These are phyloP conservation scores for Drosophila nasuta DNA, from an alignment of 1,140 invertebrate genomes.

Conservation along the genomic window DNA sequence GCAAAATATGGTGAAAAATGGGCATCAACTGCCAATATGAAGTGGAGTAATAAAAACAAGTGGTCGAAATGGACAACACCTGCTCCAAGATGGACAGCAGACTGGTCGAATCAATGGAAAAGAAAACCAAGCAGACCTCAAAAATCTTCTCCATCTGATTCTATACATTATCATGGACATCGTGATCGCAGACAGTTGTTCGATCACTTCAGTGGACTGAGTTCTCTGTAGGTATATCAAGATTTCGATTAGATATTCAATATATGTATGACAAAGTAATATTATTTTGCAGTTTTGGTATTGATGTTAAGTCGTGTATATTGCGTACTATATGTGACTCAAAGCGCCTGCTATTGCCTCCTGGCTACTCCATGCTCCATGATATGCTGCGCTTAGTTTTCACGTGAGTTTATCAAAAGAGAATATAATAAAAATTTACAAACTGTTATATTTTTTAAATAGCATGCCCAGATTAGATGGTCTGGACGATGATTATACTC, in stretches of 20 bases:
- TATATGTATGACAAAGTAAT: too few relatives aligned
- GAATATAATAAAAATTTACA: neutral
- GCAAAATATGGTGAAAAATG: conserved; percentile 46
- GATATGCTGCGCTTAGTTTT: conserved; percentile 74
- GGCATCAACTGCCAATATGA: conserved; percentile 15
- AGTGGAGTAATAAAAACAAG: conserved; percentile 12
- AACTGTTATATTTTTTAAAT: neutral
- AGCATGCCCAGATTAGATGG: conserved; percentile 73
- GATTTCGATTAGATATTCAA: neutral
- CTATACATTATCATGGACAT: conserved; percentile 58
- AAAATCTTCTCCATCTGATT: neutral
- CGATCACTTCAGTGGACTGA: conserved; percentile 60
- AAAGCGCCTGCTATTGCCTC: conserved; percentile 70
- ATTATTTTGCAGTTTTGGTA: conserved; percentile 45
- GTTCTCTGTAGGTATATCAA: conserved; percentile 51
- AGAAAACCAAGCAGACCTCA: neutral
- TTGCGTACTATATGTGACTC: conserved; percentile 72
- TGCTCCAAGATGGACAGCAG: conserved; percentile 41
- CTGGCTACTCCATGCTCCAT: conserved; percentile 78
- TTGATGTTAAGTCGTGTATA: conserved; percentile 77
- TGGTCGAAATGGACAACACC: conserved; percentile 57
- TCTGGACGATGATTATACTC: conserved; percentile 70
- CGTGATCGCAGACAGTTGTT: conserved; percentile 73
- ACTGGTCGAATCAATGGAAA: conserved; percentile 22
- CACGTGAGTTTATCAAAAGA: conserved; percentile 54